Conservation (phyloP, 2,888 invertebrate species). For the Sepioteuthis lessoniana region DNA sequence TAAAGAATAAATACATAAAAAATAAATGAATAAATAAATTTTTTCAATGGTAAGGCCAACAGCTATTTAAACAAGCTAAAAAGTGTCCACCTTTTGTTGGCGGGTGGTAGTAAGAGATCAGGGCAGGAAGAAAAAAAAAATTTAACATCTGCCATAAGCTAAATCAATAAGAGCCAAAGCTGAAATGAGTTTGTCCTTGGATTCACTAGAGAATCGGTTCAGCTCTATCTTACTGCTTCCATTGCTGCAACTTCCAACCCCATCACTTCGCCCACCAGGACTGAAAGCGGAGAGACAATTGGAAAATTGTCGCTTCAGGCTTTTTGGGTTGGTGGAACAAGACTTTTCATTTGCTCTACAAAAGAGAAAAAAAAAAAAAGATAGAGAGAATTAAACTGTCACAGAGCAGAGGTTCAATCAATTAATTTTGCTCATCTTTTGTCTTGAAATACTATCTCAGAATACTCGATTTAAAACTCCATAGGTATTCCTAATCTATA, state of each 20-base stretch:
- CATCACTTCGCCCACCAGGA: background rate
- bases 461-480: background rate
- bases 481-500: too few species aligned
- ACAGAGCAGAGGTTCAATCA: background rate
- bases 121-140: background rate
- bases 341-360: background rate
- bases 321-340: constrained; percentile 49
- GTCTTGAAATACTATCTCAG: background rate
- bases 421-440: background rate
- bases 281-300: background rate
- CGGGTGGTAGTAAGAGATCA: too few species aligned
- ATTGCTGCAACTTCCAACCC: background rate
- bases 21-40: background rate
- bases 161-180: constrained; percentile 69
- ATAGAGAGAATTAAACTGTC: background rate
- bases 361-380: background rate
- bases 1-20: background rate
- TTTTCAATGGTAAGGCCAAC: background rate
- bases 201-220: constrained; percentile 55
- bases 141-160: constrained; percentile 61
- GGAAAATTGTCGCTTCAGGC: constrained; percentile 55
- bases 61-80: background rate
- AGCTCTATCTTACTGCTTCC: background rate
- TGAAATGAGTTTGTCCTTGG: constrained; percentile 69
- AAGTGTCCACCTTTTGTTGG: too few species aligned